A percentile compares a stretch with the other conserved stretches of the same genome.
These are phyloP conservation scores for Protula sp. DNA, from an alignment of 2,888 invertebrate genomes.

Conservation along the genomic window DNA sequence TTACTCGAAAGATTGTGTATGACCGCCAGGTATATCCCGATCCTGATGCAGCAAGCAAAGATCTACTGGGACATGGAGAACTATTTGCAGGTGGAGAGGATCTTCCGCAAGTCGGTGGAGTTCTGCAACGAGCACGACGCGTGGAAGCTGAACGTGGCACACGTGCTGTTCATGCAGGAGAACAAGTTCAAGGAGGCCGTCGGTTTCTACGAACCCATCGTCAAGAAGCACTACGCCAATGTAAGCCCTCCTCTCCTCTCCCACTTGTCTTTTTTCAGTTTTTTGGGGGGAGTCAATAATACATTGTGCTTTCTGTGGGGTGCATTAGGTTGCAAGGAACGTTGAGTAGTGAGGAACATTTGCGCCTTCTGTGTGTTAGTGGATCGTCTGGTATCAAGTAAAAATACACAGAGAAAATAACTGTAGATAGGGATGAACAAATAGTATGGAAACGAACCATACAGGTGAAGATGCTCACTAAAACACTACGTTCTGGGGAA, in stretches of 20 bases:
- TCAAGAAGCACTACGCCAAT: constrained; percentile 85
- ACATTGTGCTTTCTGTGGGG: neutral
- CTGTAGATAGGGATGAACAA: too few relatives aligned
- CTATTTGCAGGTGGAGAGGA: constrained; percentile 91
- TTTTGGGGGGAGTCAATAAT: too few relatives aligned
- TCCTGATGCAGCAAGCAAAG: constrained; percentile 98
- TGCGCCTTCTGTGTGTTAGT: too few relatives aligned
- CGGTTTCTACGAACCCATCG: constrained; percentile 95
- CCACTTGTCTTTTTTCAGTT: too few relatives aligned
- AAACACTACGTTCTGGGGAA: too few relatives aligned
- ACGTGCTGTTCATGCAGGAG: constrained; percentile 98
- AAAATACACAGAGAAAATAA: too few relatives aligned
- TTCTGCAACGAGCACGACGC: constrained; percentile 96
- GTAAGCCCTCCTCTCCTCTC: too few relatives aligned
- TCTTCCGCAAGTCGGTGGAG: constrained; percentile 93
- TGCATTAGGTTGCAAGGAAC: neutral
- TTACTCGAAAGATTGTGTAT: too few relatives aligned
- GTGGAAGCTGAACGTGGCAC: constrained; percentile 97
- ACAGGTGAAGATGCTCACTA: too few relatives aligned
- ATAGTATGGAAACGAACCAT: too few relatives aligned
- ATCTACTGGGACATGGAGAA: constrained; percentile 97
- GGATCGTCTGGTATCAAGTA: too few relatives aligned
- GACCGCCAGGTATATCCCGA: constrained; percentile 87
- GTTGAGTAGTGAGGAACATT: too few relatives aligned
- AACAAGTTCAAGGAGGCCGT: constrained; percentile 97